Conservation (phyloP, 2,888 invertebrate species). For the Leucoptera coffeella region DNA sequence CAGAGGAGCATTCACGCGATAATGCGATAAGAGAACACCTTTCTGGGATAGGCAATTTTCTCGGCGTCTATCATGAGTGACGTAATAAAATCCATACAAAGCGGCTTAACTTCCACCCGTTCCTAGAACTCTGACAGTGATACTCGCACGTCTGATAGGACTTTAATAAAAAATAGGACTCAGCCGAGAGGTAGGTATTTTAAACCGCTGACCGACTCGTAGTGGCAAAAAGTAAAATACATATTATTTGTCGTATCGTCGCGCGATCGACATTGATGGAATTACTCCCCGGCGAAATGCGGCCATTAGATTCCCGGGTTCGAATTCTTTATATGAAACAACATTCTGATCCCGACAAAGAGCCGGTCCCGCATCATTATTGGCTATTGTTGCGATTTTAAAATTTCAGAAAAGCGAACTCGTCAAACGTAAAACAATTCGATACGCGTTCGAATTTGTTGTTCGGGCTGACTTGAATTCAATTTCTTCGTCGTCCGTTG, state of each 20-base stretch:
- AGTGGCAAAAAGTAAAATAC: too few relatives aligned
- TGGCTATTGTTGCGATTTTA: slow-evolving; percentile 43
- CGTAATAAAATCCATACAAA: not conserved
- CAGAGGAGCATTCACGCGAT: slow-evolving; percentile 14
- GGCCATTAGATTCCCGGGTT: slow-evolving; percentile 21
- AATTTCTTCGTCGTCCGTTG: slow-evolving; percentile 44
- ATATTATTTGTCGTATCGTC: slow-evolving; percentile 32
- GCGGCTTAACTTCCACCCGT: too few relatives aligned
- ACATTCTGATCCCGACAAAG: slow-evolving; percentile 36
- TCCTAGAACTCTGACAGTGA: too few relatives aligned
- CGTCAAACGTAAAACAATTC: slow-evolving; percentile 54
- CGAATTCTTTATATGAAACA: slow-evolving; percentile 25
- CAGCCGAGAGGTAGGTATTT: too few relatives aligned
- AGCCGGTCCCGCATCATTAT: slow-evolving; percentile 45
- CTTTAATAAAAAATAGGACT: too few relatives aligned
- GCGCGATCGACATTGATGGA: slow-evolving; percentile 32
- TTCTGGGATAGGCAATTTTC: slow-evolving; percentile 3
- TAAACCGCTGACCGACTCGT: too few relatives aligned
- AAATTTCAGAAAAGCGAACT: slow-evolving; percentile 47
- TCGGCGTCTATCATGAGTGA: not conserved
- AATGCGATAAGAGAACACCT: slow-evolving; percentile 15
- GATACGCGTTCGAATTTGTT: slow-evolving; percentile 52
- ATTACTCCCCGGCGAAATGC: slow-evolving; percentile 23
- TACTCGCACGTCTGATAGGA: too few relatives aligned
- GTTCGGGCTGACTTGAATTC: slow-evolving; percentile 44